Percentiles rank a stretch among this genome's conserved stretches.
These are phyloP conservation scores for Spodoptera frugiperda DNA, from an alignment of 1,140 invertebrate species.

Conservation along the genomic window DNA sequence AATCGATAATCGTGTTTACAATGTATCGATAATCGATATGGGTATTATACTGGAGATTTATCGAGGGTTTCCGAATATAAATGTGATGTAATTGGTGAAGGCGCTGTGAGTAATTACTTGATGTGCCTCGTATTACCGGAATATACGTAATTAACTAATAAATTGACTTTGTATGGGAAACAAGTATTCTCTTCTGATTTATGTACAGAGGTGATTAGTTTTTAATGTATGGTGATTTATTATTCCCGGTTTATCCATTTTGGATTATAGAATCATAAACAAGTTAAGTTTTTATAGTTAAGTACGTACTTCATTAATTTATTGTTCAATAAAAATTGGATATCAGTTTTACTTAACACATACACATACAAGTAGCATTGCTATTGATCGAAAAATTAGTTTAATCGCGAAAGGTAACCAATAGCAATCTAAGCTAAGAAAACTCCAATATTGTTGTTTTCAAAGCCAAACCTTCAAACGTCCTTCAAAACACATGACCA, in stretches of 20 bases:
- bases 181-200: not conserved
- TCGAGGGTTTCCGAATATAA: conserved; percentile 24
- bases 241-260: too few relatives aligned
- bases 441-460: too few relatives aligned
- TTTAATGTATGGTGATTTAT: conserved; percentile 15
- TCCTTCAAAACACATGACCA: not conserved
- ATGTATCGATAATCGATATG: conserved; percentile 28
- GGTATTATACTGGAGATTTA: conserved; percentile 27
- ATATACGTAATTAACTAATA: conserved; percentile 20
- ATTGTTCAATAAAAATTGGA: too few relatives aligned
- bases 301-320: too few relatives aligned
- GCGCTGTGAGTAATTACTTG: conserved; percentile 25
- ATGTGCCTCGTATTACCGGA: conserved; percentile 14
- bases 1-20: conserved; percentile 35
- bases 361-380: too few relatives aligned
- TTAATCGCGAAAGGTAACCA: too few relatives aligned
- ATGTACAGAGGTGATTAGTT: conserved; percentile 18
- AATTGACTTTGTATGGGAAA: conserved; percentile 26
- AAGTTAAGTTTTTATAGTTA: too few relatives aligned
- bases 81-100: conserved; percentile 37
- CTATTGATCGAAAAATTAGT: too few relatives aligned
- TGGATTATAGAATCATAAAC: too few relatives aligned
- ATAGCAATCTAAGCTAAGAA: too few relatives aligned
- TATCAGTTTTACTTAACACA: too few relatives aligned
- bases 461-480: too few relatives aligned